Evolutionary conservation across 2,888 invertebrate genomes (phyloP), one percentile per base, ranked within the genome.

Genomic region (Ypsolopha sequella): DNA sequence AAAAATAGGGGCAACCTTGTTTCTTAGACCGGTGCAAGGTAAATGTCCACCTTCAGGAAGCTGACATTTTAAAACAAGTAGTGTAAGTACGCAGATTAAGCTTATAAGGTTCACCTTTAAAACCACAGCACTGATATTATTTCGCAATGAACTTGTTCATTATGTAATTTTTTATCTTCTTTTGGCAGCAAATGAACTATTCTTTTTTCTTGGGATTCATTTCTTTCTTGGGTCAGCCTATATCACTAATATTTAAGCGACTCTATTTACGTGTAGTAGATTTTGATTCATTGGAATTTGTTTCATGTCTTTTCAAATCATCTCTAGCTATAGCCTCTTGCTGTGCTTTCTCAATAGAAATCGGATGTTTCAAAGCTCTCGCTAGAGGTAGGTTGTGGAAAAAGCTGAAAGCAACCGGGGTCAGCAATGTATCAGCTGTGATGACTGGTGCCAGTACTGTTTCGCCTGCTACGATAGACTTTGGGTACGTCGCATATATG

Each of bases 341-440:
- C 58, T 68, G 66, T 8, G 60, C 59, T 57, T 69, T 64, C 34
- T 70, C 65, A 52, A 81, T 69, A 2, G 73, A 70, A 38, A 80
- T 63, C 0, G 82, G 80, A 53, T 74, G 68, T 56, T 73, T 61
- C 33, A 84, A 58, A 8, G 80, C 84, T 64, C 82, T 71, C 38
- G 80, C 68, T 6, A 81, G 56, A 1, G 80, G 82, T 13, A 80
- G 54, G 50, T 81, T 78, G 24, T 82, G 74, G 53, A 69, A 80
- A 55, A 78, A 74, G 39, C 68, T 74, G 2, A 81, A 58, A 2
- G 79, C 79, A 36, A 81, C 65, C 1, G 82, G 82, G 10, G 73
- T 66, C 0, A 77, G 53, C 38, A 78, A 50, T 0, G 71, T 68
- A 43, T 78, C 70, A 1, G 65, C 51, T 11, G 66, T 58, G 34